These are phyloP conservation scores for Campoletis raptor DNA, from an alignment of 2,888 invertebrate species.

Conservation along the genomic window DNA sequence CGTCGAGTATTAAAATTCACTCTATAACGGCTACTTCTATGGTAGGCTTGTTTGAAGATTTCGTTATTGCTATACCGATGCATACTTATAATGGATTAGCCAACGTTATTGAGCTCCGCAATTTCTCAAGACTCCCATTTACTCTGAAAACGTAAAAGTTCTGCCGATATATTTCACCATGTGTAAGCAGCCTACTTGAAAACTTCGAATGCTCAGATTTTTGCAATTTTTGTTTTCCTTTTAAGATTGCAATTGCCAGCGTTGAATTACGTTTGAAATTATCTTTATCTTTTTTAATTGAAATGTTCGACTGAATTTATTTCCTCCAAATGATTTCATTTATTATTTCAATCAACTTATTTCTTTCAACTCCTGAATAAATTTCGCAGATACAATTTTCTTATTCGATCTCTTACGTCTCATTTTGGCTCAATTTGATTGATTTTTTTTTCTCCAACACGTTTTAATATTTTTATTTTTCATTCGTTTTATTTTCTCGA, in stretches of 20 bases:
- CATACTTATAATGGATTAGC: constrained; percentile 30
- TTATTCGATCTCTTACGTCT: not conserved
- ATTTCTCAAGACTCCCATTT: constrained; percentile 18
- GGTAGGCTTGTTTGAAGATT: constrained; percentile 6
- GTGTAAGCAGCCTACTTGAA: not conserved
- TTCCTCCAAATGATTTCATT: not conserved
- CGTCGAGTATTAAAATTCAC: not conserved
- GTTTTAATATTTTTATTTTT: not conserved
- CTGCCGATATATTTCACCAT: not conserved
- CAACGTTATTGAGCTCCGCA: constrained; percentile 26
- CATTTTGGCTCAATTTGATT: not conserved
- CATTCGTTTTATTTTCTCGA: not conserved
- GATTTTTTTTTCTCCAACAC: not conserved
- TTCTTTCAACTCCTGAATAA: not conserved
- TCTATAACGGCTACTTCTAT: not conserved
- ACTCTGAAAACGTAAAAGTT: constrained; percentile 1
- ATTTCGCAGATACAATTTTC: not conserved
- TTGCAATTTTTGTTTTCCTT: not conserved
- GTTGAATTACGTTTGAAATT: not conserved
- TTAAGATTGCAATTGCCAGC: not conserved
- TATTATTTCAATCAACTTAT: not conserved
- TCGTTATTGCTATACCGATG: constrained; percentile 11
- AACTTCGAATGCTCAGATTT: not conserved
- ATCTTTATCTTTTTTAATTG: too few species aligned
- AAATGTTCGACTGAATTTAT: too few species aligned